Evolutionary conservation across 2,888 invertebrate genomes (phyloP).

Genomic region (Ennomos fuscantarius): DNA sequence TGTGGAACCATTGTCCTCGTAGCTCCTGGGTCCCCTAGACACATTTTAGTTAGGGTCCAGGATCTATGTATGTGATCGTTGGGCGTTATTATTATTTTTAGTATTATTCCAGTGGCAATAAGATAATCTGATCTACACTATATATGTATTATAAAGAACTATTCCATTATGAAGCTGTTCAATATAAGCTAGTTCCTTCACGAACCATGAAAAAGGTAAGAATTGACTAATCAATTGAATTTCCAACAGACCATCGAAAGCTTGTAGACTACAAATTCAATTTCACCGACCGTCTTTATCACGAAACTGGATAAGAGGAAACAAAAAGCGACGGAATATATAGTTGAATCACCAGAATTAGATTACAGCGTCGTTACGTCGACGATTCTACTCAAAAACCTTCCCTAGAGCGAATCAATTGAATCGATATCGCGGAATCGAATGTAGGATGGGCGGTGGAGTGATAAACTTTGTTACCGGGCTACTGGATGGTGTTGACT

Average conservation of each 20-base stretch:
- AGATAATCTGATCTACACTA: too few species aligned
- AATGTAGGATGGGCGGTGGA: slow-evolving; percentile 76
- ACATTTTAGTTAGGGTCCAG: too few species aligned
- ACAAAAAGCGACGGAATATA: slow-evolving; percentile 32
- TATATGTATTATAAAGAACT: background rate
- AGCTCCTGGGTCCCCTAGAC: too few species aligned
- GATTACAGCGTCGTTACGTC: slow-evolving; percentile 49
- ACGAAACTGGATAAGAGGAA: slow-evolving; percentile 30
- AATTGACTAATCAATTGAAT: slow-evolving; percentile 28
- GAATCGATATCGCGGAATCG: slow-evolving; percentile 67
- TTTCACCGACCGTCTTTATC: slow-evolving; percentile 31
- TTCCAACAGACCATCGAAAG: slow-evolving; percentile 25
- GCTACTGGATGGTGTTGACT: slow-evolving; percentile 50
- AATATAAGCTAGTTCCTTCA: slow-evolving; percentile 18
- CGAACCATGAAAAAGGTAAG: slow-evolving; percentile 27
- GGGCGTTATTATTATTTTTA: too few species aligned
- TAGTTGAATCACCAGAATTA: slow-evolving; percentile 44
- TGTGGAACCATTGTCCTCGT: too few species aligned
- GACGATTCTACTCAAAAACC: slow-evolving; percentile 53
- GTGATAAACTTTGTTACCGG: slow-evolving; percentile 68
- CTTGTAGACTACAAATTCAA: slow-evolving; percentile 30
- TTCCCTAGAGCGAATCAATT: slow-evolving; percentile 62
- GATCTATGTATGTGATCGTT: too few species aligned
- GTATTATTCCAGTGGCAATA: too few species aligned
- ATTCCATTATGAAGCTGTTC: slow-evolving; percentile 6